A percentile compares a stretch with the other conserved stretches of the same genome.
phyloP scores from a whole-genome alignment of 2,113 vertebrate species.

The Rissa tridactyla region DNA sequence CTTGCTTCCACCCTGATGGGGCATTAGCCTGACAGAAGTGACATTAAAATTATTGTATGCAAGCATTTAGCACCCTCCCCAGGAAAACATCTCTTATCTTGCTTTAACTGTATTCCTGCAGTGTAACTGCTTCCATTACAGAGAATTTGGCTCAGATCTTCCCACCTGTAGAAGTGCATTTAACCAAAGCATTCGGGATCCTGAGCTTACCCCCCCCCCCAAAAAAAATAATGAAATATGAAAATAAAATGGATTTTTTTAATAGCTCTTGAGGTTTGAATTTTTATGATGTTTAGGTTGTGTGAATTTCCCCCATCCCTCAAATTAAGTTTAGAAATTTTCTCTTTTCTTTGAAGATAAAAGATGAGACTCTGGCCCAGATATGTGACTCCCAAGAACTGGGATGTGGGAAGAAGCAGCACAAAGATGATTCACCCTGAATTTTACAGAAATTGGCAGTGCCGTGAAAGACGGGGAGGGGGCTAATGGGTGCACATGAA shows the following conservation, averaged over 20 bases:
- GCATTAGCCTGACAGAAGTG: neutral
- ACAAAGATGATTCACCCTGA: neutral
- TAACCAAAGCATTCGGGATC: neutral
- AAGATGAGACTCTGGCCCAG: neutral
- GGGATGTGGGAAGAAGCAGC: neutral
- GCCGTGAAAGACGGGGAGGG: neutral
- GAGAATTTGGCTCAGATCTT: neutral
- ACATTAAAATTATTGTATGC: neutral
- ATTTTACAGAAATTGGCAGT: neutral
- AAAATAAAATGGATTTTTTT: neutral
- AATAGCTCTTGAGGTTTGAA: neutral
- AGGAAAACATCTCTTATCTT: constrained; percentile 14
- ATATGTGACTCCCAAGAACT: neutral
- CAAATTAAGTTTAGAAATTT: neutral
- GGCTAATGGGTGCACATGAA: neutral
- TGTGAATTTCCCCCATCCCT: neutral
- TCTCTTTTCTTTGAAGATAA: constrained; percentile 7
- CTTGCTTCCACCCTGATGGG: neutral
- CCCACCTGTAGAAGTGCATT: neutral
- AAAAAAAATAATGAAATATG: neutral
- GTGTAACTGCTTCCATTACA: neutral
- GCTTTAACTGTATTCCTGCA: constrained; percentile 15
- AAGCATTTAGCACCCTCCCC: constrained; percentile 5
- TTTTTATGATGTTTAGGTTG: neutral
- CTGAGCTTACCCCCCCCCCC: rapidly evolving